Conservation (phyloP, 2,888 invertebrate genomes). For the Agelastica alni region DNA sequence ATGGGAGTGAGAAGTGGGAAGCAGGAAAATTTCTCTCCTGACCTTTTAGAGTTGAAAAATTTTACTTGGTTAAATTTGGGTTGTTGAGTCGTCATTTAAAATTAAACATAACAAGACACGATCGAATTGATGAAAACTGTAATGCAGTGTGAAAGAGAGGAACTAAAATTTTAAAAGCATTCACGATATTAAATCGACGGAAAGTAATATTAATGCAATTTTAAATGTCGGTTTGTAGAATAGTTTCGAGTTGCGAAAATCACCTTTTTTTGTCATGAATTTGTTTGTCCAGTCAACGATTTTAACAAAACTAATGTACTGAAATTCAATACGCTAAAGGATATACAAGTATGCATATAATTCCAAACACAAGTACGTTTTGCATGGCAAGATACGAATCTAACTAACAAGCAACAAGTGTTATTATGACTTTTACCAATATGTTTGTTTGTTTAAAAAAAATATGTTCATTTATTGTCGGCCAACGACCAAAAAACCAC, state of each 20-base stretch:
- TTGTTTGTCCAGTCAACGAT: no score
- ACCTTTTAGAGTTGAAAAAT: background rate
- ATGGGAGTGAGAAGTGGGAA: background rate
- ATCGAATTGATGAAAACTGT: background rate
- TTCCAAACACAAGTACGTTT: no score
- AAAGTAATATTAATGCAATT: no score
- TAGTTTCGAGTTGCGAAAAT: no score
- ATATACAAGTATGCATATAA: no score
- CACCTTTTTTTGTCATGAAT: no score
- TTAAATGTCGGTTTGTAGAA: no score
- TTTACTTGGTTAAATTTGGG: conserved; percentile 8
- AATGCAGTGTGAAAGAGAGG: no score
- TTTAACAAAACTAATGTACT: no score
- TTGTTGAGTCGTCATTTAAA: conserved; percentile 19
- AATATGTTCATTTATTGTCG: background rate
- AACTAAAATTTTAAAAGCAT: no score
- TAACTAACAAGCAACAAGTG: background rate
- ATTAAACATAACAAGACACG: conserved; percentile 12
- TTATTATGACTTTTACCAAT: background rate
- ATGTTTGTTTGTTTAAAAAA: background rate
- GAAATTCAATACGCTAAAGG: no score
- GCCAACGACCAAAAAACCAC: conserved; percentile 2
- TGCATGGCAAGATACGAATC: background rate
- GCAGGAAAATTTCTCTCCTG: conserved; percentile 5
- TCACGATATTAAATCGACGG: no score